Conservation (phyloP, 2,797 vertebrate species). For the Emys orbicularis region DNA sequence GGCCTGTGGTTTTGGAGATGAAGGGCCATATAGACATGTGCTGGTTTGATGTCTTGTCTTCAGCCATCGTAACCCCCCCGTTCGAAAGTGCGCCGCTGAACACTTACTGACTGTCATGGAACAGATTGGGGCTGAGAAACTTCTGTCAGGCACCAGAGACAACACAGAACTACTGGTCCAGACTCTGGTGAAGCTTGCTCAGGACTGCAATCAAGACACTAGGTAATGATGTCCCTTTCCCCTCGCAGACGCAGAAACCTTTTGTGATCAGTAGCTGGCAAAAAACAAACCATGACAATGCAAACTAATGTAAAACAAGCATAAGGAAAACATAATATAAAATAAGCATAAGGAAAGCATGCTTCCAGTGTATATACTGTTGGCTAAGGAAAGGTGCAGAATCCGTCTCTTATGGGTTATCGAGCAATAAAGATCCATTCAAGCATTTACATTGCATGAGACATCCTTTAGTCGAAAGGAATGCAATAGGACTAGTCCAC, state of each 20-base stretch:
- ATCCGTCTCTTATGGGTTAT: not conserved
- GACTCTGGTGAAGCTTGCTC: conserved; percentile 68
- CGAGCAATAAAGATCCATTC: not conserved
- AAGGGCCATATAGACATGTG: not conserved
- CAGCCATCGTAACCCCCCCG: conserved; percentile 73
- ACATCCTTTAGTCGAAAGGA: not conserved
- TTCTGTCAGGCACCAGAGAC: conserved; percentile 52
- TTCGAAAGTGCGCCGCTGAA: conserved; percentile 70
- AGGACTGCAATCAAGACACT: conserved; percentile 79
- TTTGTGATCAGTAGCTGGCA: not conserved
- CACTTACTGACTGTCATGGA: conserved; percentile 67
- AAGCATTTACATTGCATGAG: not conserved
- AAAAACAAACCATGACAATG: not conserved
- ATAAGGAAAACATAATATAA: not conserved
- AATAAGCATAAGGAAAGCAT: not conserved
- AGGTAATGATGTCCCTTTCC: conserved; percentile 67
- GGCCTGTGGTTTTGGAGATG: not conserved
- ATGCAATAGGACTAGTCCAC: not conserved
- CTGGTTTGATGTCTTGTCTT: not conserved
- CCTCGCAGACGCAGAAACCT: not conserved
- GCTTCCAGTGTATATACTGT: not conserved
- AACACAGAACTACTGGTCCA: conserved; percentile 48
- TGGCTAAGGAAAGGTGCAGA: not conserved
- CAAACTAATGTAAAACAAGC: not conserved
- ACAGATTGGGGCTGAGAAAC: conserved; percentile 54